Conservation (phyloP, 2,113 vertebrate genomes). For the Aspiorhynchus laticeps region DNA sequence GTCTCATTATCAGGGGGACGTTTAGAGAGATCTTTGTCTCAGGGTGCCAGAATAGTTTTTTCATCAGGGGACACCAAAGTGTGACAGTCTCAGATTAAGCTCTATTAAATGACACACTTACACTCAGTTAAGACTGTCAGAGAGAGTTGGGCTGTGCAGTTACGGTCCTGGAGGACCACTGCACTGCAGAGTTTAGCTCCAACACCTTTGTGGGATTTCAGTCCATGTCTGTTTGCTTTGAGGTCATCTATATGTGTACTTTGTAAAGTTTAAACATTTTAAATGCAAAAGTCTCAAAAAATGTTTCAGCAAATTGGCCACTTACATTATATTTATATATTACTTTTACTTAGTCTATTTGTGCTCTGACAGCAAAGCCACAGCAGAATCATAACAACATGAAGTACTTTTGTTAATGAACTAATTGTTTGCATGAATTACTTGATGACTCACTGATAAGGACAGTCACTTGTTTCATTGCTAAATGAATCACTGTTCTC, state of each 20-base stretch:
- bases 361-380: background rate
- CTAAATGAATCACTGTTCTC: background rate
- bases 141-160: background rate
- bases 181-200: background rate
- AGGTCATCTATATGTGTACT: background rate
- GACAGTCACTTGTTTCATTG: background rate
- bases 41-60: constrained; percentile 51
- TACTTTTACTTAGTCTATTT: background rate
- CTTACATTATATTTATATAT: background rate
- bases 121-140: constrained; percentile 40
- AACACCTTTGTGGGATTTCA: background rate
- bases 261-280: background rate
- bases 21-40: constrained; percentile 49
- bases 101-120: constrained; percentile 53
- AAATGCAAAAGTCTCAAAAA: background rate
- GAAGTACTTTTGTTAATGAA: background rate
- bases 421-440: background rate
- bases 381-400: background rate
- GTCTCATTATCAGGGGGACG: constrained; percentile 52
- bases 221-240: background rate
- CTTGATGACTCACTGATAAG: background rate
- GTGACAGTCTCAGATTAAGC: constrained; percentile 51
- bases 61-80: constrained; percentile 51
- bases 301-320: background rate
- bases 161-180: background rate